These are phyloP conservation scores for Drosophila quadrilineata DNA, from an alignment of 1,140 invertebrate genomes.

Conservation along the genomic window DNA sequence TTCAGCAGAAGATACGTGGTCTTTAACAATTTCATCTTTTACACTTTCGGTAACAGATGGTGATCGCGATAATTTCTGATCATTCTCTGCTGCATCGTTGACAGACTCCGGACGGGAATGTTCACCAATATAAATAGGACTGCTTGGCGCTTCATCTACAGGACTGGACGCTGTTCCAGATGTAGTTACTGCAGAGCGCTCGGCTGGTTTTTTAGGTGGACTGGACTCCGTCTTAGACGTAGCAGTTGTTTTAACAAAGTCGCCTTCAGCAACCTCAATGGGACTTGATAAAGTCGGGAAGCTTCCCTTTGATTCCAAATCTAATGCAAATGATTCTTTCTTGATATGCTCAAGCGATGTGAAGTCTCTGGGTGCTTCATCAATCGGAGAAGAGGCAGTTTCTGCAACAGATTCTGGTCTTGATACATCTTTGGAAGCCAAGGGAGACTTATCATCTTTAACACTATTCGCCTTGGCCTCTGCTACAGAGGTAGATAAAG, in stretches of 20 bases:
- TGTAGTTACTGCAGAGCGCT: constrained; percentile 14
- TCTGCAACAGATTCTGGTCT: constrained; percentile 43
- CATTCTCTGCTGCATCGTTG: background rate
- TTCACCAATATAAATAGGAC: constrained; percentile 3
- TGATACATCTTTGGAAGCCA: constrained; percentile 48
- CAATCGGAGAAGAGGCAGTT: constrained; percentile 56
- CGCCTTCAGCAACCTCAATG: constrained; percentile 62
- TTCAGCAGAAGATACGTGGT: constrained; percentile 15
- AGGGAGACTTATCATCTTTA: constrained; percentile 37
- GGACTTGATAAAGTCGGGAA: constrained; percentile 64
- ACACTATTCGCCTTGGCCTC: background rate
- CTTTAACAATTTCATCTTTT: no score
- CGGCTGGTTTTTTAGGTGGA: constrained; percentile 24
- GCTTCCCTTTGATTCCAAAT: constrained; percentile 17
- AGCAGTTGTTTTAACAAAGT: constrained; percentile 31
- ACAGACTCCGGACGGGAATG: background rate
- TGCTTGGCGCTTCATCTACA: constrained; percentile 49
- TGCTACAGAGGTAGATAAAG: constrained; percentile 15
- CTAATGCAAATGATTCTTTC: constrained; percentile 17
- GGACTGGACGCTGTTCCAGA: constrained; percentile 52
- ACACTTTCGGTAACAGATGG: no score
- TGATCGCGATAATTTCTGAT: background rate
- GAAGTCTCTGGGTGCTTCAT: constrained; percentile 45
- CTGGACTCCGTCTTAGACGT: background rate
- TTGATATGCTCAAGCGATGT: constrained; percentile 17